Base-by-base conservation (phyloP, 37 sponge, comb jelly and placozoan genomes). In the Chondrosia reniformis region DNA sequence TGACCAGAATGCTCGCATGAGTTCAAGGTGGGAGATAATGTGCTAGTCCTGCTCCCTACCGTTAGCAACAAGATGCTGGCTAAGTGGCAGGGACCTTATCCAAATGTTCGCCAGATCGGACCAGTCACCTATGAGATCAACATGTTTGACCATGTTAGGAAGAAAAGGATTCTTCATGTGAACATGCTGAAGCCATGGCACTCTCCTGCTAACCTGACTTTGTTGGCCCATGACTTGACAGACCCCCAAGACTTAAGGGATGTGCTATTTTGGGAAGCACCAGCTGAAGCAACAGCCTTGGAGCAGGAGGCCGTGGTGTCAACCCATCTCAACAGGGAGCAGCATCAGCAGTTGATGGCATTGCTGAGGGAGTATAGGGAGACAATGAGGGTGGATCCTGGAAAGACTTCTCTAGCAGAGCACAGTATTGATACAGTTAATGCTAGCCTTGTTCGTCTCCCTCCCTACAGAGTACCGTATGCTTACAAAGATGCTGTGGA, bases 111-210 rank as follows among this genome's bases (percentile, higher is more conserved):
- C 46, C 33, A 64, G 36, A 30, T 81, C 3, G 65, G 77, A 1
- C 34, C 58, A 32, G 87, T 86, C 34, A 57, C 42, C 46, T 86
- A 86, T 32, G 46, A 36, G 78, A 38, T 86, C 15, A 21, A 74
- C 33, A 79, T 74, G 75, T 34, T 17, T 55, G 80, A 79, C 28
- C 55, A 44, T 12, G n/a, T 36, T 30, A 86, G 81, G 73, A 46
- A 22, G 81, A n/a, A n/a, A n/a, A n/a, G n/a, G n/a, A n/a, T n/a
- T n/a, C n/a, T n/a, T n/a, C n/a, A n/a, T n/a, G n/a, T 81, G n/a
- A 86, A 80, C 73, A 76, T 81, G 82, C 15, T 76, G 76, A 76
- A 33, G n/a, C 36, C 22, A 19, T 81, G 75, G 75, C 75, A 44
- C 28, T 45, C 62, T 19, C 36, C 80, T 25, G 55, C 56, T 4